Conservation (phyloP, 2,888 invertebrate genomes). For the Nomada ruficornis region DNA sequence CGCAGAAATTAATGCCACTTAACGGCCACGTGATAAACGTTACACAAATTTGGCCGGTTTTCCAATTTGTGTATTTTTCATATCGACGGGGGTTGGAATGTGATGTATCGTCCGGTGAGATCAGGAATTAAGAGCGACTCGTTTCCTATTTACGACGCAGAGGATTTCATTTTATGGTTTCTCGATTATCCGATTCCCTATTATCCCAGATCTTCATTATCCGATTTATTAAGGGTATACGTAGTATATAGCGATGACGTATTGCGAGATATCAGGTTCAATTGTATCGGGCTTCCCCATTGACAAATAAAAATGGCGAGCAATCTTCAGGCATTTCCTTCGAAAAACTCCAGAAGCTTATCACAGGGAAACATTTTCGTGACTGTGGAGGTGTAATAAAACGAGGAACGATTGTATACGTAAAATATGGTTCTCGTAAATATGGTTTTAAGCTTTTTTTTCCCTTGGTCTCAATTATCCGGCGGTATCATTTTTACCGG, state of each 20-base stretch:
- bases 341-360: background rate
- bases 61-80: background rate
- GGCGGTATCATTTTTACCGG: background rate
- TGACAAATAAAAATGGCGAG: constrained; percentile 3
- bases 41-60: background rate
- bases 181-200: constrained; percentile 29
- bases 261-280: background rate
- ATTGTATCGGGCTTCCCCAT: background rate
- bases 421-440: background rate
- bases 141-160: background rate
- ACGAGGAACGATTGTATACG: background rate
- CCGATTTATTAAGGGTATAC: constrained; percentile 17
- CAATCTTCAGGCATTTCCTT: background rate
- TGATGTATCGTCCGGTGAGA: constrained; percentile 5
- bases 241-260: background rate
- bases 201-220: constrained; percentile 33
- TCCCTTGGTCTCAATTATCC: background rate
- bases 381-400: background rate
- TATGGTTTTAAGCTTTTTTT: background rate
- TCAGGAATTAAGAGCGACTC: constrained; percentile 20
- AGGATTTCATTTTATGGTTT: constrained; percentile 31
- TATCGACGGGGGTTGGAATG: background rate
- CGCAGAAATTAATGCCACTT: constrained; percentile 14
- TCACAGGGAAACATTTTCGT: background rate
- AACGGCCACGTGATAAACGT: background rate